A percentile compares a stretch with the other conserved stretches of the same genome.
phyloP scores from a whole-genome alignment of 2,797 vertebrate genomes.

The Limosa lapponica region DNA sequence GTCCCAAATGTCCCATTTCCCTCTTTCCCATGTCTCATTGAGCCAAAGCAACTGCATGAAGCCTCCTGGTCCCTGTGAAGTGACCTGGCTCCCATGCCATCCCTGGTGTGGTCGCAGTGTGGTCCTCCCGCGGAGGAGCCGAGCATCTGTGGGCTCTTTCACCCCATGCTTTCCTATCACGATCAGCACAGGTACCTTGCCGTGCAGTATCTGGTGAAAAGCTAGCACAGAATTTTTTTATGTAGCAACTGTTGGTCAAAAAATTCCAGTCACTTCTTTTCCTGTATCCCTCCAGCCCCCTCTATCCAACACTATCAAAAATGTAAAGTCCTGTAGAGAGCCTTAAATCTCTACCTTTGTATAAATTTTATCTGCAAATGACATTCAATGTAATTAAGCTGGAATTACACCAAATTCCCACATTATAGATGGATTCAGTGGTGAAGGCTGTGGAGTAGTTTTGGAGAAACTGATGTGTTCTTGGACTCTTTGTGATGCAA shows the following conservation, averaged over 20 bases:
- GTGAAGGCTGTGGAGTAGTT: neutral
- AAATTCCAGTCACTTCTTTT: neutral
- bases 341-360: neutral
- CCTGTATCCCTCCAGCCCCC: neutral
- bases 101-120: too few species aligned
- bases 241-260: neutral
- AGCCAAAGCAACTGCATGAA: neutral
- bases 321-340: neutral
- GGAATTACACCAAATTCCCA: neutral
- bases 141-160: neutral
- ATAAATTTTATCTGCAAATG: neutral
- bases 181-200: neutral
- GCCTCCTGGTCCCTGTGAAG: neutral
- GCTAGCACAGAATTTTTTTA: neutral
- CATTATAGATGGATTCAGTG: neutral
- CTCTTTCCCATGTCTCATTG: neutral
- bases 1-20: neutral
- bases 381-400: neutral
- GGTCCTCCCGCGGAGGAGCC: neutral
- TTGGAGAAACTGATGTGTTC: neutral
- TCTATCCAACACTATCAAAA: neutral
- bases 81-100: fast-evolving
- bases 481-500: neutral
- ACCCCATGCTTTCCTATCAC: neutral
- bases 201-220: neutral